Base-by-base conservation (phyloP, 2,888 invertebrate genomes). In the Tridacna gigas region DNA sequence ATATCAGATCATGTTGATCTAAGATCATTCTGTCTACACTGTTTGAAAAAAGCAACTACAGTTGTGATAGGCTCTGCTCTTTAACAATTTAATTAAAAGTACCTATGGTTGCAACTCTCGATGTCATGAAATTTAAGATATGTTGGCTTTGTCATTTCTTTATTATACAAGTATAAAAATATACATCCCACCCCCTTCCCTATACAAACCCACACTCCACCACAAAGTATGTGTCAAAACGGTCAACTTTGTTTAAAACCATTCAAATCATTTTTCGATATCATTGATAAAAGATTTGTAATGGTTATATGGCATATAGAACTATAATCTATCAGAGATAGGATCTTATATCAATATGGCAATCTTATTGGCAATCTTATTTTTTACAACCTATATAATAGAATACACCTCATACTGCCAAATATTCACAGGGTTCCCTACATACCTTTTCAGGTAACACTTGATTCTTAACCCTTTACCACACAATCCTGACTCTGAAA, bases 191-290 rank as follows among this genome's bases (percentile, higher is more conserved):
- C 37, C 37, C 37, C 37, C 37, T 37, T 7, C 71, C n/a, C 71
- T 51, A 22, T 47, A 71, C 51, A 71, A 71, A 51, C 22, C 71
- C 51, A 25, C 22, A 48, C 7, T 22, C 51, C 26, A 25, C 71
- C 71, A 71, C 71, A 71, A 71, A 71, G 25, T 71, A 71, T 71
- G 71, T 71, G 71, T 71, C 71, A 71, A 71, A 71, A 71, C 25
- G 47, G 25, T 71, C 48, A 71, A 71, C 71, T 51, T 51, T 71
- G 71, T 71, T 71, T 71, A 26, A 22, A 51, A 45, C 51, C 71
- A 26, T 51, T 71, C 48, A 71, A 71, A 71, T 71, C 47, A 71
- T 71, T 71, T 71, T 71, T 51, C 51, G 71, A 71, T 71, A 71
- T 48, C 51, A 71, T 48, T 51, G 71, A 71, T 71, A 71, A 71